Conservation (phyloP, 1,140 invertebrate species). For the Bombus soroeensis region DNA sequence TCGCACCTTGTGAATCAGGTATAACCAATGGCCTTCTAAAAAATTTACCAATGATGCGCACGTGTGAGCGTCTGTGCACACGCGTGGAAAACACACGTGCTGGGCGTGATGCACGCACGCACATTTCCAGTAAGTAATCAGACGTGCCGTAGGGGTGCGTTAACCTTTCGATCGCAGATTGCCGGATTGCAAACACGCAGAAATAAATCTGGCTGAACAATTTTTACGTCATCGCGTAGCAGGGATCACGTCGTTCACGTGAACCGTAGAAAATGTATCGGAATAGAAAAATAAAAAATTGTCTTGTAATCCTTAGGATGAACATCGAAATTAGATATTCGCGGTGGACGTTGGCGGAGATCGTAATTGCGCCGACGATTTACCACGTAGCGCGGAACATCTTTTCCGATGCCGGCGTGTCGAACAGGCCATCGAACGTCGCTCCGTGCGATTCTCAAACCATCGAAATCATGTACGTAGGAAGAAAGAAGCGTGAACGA, state of each 20-base stretch:
- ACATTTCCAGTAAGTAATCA: conserved; percentile 63
- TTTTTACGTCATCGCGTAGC: conserved; percentile 37
- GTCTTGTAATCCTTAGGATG: neutral
- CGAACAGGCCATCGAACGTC: neutral
- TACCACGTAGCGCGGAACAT: conserved; percentile 32
- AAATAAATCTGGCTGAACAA: conserved; percentile 51
- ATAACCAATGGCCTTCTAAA: conserved; percentile 51
- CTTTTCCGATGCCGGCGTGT: conserved; percentile 23
- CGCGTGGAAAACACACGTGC: conserved; percentile 64
- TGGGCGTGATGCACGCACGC: conserved; percentile 59
- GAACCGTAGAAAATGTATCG: neutral
- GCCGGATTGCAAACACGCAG: conserved; percentile 51
- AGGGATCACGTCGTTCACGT: neutral
- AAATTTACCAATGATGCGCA: conserved; percentile 55
- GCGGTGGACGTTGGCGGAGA: neutral
- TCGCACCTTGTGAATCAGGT: conserved; percentile 40
- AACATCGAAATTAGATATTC: conserved; percentile 20
- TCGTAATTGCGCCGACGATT: conserved; percentile 43
- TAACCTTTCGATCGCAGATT: conserved; percentile 67
- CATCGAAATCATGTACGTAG: neutral
- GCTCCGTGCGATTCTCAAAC: neutral
- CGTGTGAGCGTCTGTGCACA: conserved; percentile 50
- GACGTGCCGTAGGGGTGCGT: conserved; percentile 58
- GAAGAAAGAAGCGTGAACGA: neutral
- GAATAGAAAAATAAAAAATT: neutral